Conservation (phyloP, 2,888 invertebrate species). For the Tetanocera ferruginea region DNA sequence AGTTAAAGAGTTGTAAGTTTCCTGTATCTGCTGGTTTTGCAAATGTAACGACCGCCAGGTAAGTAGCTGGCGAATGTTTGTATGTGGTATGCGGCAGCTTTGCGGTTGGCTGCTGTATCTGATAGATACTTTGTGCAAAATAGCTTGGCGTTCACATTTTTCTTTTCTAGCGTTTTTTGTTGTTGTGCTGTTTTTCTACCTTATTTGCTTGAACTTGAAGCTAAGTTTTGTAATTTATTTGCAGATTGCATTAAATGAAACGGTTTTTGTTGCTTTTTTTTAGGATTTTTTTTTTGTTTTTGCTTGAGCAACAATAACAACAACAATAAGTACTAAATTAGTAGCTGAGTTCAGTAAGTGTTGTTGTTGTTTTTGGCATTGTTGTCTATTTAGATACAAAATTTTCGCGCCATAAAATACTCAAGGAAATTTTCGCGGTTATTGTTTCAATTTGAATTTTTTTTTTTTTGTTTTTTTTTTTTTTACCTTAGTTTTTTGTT, state of each 20-base stretch:
- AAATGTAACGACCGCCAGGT: not conserved
- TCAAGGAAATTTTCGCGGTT: slow-evolving; percentile 16
- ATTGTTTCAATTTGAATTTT: not conserved
- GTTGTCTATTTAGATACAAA: not conserved
- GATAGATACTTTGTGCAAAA: not conserved
- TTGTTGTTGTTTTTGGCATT: not conserved
- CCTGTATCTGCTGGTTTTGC: slow-evolving; percentile 48
- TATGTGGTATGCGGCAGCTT: not conserved
- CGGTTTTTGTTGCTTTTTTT: slow-evolving; percentile 1
- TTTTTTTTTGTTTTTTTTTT: not conserved
- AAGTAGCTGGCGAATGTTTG: not conserved
- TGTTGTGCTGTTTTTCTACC: not conserved
- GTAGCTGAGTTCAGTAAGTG: not conserved
- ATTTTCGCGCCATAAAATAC: slow-evolving; percentile 3
- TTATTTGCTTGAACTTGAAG: slow-evolving; percentile 4
- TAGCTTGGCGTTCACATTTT: slow-evolving; percentile 1
- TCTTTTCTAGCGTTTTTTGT: not conserved
- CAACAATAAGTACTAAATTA: not conserved
- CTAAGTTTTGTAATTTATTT: slow-evolving; percentile 9
- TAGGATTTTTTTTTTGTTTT: not conserved
- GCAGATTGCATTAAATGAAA: not conserved
- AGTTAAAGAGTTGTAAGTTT: slow-evolving; percentile 53
- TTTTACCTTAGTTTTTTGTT: not conserved
- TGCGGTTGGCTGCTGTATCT: not conserved
- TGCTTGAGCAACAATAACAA: not conserved